Base-by-base conservation (phyloP, 2,888 invertebrate species). In the Synergus umbraculus region DNA sequence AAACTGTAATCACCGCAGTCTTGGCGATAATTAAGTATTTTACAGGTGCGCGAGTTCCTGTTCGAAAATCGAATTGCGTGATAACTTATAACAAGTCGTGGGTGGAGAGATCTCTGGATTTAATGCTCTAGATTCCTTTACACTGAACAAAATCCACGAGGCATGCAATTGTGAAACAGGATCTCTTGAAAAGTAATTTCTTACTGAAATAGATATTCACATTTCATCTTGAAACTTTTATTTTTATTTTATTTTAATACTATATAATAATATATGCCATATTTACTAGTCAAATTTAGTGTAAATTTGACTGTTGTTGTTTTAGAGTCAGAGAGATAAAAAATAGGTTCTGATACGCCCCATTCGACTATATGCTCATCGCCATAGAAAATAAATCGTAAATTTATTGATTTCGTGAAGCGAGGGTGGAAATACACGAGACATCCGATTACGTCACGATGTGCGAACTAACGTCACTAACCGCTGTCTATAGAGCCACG, bases 61-160 rank as follows among this genome's bases (percentile, higher is more conserved):
- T 44, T 66, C 41, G 44, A 66, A 66, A 66, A 66, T 66, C 18
- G 44, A 66, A 66, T 43, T 37, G 43, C n/a, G n/a, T 18, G 43
- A 4, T 29, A 22, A 10, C 66, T 66, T 54, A 43, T 79, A 76
- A 76, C 76, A 63, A 66, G 22, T 65, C 78, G 82, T 82, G 77
- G 82, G 82, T 80, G 82, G 77, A 41, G 82, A 80, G 76, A 78
- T 77, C 80, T 82, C 80, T 79, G 76, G 80, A 79, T 80, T 82
- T 79, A 78, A 80, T 82, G 82, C 80, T 82, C 82, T 80, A 82
- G 80, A 82, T 82, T 82, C 82, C 82, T 79, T 79, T 64, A 76
- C 76, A 77, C 76, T 67, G 66, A 73, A 67, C 67, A 69, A 49
- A 69, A 49, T 69, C 46, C 22, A 46, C 29, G 49, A 67, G 18